Conservation (phyloP, 2,113 vertebrate genomes). For the Lampris incognitus region DNA sequence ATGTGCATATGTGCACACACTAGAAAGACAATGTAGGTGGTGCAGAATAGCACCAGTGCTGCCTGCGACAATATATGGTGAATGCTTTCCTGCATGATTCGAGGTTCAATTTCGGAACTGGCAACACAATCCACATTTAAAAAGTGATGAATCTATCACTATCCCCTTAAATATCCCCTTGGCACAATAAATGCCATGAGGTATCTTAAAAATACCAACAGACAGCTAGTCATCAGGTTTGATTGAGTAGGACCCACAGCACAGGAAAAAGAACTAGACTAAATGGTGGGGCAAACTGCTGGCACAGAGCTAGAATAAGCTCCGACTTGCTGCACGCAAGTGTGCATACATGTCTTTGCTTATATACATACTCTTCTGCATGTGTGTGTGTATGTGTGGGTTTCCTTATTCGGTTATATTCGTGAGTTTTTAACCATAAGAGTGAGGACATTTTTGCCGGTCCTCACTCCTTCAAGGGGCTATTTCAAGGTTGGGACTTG, state of each 20-base stretch:
- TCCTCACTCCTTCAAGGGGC: too few relatives aligned
- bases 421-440: too few relatives aligned
- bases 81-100: conserved; percentile 22
- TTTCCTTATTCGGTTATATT: not conserved
- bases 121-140: conserved; percentile 29
- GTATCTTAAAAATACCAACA: conserved; percentile 60
- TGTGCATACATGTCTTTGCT: not conserved
- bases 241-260: conserved; percentile 60
- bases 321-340: conserved; percentile 33
- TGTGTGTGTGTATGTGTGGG: not conserved
- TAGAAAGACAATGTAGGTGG: not conserved
- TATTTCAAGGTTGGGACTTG: too few relatives aligned
- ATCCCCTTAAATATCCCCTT: conserved; percentile 49
- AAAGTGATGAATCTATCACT: conserved; percentile 65
- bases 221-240: conserved; percentile 66
- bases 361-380: not conserved
- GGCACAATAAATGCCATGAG: conserved; percentile 43
- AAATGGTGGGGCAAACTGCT: conserved; percentile 60
- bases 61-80: conserved; percentile 38
- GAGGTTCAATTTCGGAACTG: conserved; percentile 33
- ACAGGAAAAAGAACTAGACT: conserved; percentile 51
- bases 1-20: not conserved
- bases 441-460: too few relatives aligned
- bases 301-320: conserved; percentile 55
- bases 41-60: conserved; percentile 19